Conservation (phyloP, 2,113 vertebrate genomes). For the Corydoras sp. region DNA sequence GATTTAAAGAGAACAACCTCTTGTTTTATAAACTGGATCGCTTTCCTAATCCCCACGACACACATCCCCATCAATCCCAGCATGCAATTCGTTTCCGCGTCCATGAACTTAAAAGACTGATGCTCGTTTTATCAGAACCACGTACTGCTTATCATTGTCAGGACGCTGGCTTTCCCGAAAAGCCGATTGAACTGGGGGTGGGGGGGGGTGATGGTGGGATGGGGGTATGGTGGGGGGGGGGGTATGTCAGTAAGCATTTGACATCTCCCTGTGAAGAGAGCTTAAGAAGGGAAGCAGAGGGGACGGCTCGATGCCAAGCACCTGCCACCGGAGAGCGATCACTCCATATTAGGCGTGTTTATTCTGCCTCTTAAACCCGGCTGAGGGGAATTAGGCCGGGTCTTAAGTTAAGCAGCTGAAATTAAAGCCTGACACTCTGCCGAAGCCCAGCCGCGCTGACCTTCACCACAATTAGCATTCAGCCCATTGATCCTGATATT, state of each 20-base stretch:
- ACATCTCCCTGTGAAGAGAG: conserved; percentile 58
- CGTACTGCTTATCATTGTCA: no score
- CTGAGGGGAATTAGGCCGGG: conserved; percentile 46
- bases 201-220: no score
- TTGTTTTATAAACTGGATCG: no score
- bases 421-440: conserved; percentile 8
- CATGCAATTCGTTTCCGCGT: no score
- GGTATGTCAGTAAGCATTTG: conserved; percentile 50
- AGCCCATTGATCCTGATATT: neutral
- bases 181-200: no score
- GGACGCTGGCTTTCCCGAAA: no score
- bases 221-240: no score
- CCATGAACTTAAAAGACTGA: no score
- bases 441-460: neutral
- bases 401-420: conserved; percentile 43
- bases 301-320: conserved; percentile 45
- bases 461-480: conserved; percentile 11
- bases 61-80: no score
- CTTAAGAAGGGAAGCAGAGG: conserved; percentile 53
- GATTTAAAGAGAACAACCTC: no score
- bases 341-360: conserved; percentile 55
- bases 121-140: no score
- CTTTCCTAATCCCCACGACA: no score
- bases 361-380: conserved; percentile 44
- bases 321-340: conserved; percentile 51